These are phyloP conservation scores for Hipposideros armiger DNA, from an alignment of 2,113 vertebrate species.

Conservation along the genomic window DNA sequence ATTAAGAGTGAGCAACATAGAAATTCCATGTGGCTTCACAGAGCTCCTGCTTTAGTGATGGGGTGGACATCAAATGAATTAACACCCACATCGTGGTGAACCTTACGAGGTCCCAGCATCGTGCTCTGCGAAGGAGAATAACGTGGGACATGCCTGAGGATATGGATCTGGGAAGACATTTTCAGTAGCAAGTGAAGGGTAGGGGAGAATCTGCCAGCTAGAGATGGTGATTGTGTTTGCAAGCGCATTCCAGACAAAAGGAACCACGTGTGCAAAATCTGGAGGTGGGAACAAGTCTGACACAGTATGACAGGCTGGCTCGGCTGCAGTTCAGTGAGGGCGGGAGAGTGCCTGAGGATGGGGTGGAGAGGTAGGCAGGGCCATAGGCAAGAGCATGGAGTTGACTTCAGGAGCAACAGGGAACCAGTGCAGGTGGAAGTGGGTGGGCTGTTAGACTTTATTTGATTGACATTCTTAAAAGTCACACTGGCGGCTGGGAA, in stretches of 20 bases:
- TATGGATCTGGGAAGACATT: neutral
- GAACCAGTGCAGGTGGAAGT: neutral
- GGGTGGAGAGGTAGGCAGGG: neutral
- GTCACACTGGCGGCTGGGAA: neutral
- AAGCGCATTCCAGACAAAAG: neutral
- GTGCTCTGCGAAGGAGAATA: neutral
- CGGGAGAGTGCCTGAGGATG: accelerated
- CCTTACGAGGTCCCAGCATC: neutral
- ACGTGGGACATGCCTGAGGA: neutral
- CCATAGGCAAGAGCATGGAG: accelerated
- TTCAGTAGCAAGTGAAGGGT: neutral
- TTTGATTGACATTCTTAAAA: neutral
- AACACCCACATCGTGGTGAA: neutral
- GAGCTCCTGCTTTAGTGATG: neutral
- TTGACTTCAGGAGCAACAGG: neutral
- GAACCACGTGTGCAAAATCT: too few relatives aligned
- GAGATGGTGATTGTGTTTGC: neutral
- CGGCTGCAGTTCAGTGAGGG: accelerated
- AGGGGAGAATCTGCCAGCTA: neutral
- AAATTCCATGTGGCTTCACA: neutral
- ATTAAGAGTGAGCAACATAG: neutral
- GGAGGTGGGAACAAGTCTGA: neutral
- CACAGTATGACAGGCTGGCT: accelerated
- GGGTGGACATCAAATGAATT: accelerated
- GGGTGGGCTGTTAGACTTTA: neutral